Base-by-base conservation (phyloP, 2,888 invertebrate genomes). In the Patella ulyssiponensis region DNA sequence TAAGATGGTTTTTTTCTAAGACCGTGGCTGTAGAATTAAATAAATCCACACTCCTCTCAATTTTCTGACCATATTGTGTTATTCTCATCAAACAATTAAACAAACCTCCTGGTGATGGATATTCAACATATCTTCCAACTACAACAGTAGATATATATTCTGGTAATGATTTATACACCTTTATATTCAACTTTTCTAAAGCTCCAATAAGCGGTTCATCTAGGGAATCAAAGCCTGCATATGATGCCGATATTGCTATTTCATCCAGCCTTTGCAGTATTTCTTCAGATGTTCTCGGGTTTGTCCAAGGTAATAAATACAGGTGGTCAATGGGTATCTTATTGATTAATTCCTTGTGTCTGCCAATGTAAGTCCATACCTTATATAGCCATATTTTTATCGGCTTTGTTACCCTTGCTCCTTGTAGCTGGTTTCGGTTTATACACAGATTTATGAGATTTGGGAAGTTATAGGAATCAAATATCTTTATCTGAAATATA, bases 81-180 rank as follows among this genome's bases (percentile, higher is more conserved):
- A 78, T 53, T 52, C 27, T n/a, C 51, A 53, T 51, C 14, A 80
- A 20, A 54, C 54, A 58, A 27, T 53, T 33, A 23, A 79, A 27
- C 17, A 80, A 17, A 14, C 77, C 80, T 11, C 70, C 53, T 54
- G 70, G 11, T 15, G 74, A 73, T n/a, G 80, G 80, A 58, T 71
- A 79, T 23, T 78, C 58, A 20, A 80, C 69, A 44, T 74, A 27
- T 9, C 23, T 20, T 20, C 80, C 80, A 33, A 74, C 53, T 7
- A 80, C 51, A 4, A 23, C 12, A 23, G 20, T 14, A 23, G 64
- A 23, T 64, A 64, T 64, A 12, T 20, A 23, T 23, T 64, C 23
- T 23, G 64, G 23, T 3, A 64, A 23, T 64, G 64, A 64, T 9
- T 20, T 64, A 23, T 23, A 12, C 3, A 64, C 14, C 14, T 64